These are phyloP conservation scores for Acanthosoma haemorrhoidale DNA, from an alignment of 2,888 invertebrate genomes.

Conservation along the genomic window DNA sequence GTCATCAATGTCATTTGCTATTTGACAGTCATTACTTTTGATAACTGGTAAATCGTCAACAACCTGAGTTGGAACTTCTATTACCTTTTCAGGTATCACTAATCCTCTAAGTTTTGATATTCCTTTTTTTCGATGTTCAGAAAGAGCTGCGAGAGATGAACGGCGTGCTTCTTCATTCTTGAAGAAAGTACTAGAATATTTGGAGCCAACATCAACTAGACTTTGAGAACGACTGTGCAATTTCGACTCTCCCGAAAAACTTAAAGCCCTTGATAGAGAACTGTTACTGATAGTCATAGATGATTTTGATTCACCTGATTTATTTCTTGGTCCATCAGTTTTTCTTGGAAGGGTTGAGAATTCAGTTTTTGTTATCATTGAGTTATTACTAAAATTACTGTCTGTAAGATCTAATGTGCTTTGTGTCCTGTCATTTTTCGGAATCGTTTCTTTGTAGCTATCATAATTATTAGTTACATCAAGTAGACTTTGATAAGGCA, in stretches of 20 bases:
- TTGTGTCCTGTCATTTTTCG: slow-evolving; percentile 34
- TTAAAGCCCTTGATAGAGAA: slow-evolving; percentile 37
- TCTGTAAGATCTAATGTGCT: slow-evolving; percentile 40
- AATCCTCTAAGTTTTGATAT: slow-evolving; percentile 81
- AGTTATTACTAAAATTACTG: not conserved
- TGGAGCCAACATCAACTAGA: slow-evolving; percentile 47
- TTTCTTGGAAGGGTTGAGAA: slow-evolving; percentile 35
- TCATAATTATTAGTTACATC: slow-evolving; percentile 33
- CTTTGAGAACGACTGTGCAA: slow-evolving; percentile 52
- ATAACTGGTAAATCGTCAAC: slow-evolving; percentile 76
- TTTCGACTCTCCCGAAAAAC: slow-evolving; percentile 39
- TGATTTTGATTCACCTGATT: slow-evolving; percentile 28
- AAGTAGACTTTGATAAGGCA: slow-evolving; percentile 32
- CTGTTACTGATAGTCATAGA: not conserved
- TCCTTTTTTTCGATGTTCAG: slow-evolving; percentile 75
- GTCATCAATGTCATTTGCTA: slow-evolving; percentile 45
- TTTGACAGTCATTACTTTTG: slow-evolving; percentile 61
- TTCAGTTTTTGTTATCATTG: slow-evolving; percentile 23
- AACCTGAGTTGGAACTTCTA: slow-evolving; percentile 47
- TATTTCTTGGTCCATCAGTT: not conserved
- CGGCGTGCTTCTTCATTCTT: slow-evolving; percentile 51
- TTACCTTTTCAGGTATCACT: slow-evolving; percentile 72
- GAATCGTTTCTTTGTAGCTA: not conserved
- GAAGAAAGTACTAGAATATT: slow-evolving; percentile 40
- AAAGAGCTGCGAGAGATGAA: slow-evolving; percentile 65